A percentile compares a stretch with the other conserved stretches of the same genome.
Evolutionary conservation across 2,113 vertebrate species (phyloP).

Genomic region (Pardalotus punctatus): DNA sequence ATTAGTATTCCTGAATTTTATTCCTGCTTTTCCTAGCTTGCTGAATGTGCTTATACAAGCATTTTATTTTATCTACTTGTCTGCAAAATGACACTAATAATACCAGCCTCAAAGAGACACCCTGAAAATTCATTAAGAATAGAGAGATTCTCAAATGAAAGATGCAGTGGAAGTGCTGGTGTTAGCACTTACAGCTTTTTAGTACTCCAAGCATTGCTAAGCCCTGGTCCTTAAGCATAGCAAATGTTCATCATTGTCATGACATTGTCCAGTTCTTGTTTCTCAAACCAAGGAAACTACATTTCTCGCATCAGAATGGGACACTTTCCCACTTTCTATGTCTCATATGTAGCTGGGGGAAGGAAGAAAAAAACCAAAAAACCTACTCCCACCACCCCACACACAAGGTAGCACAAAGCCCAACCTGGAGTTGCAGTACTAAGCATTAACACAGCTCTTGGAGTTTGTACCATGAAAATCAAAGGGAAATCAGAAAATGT

Average conservation of each 20-base stretch:
- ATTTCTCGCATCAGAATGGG: not conserved
- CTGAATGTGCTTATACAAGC: slow-evolving; percentile 29
- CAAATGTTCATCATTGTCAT: slow-evolving; percentile 21
- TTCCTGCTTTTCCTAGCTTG: not conserved
- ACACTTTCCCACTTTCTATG: not conserved
- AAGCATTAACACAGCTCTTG: not conserved
- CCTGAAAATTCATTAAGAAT: slow-evolving; percentile 33
- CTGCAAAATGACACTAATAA: slow-evolving; percentile 51
- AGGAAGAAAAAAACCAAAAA: not conserved
- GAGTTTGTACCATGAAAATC: not conserved
- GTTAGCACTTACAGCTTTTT: slow-evolving; percentile 17
- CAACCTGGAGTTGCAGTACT: not conserved
- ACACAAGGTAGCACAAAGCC: not conserved
- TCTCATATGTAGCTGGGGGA: not conserved
- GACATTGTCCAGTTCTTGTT: not conserved
- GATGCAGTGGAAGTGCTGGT: not conserved
- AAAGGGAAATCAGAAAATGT: not conserved
- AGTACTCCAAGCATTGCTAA: not conserved
- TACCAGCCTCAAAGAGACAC: not conserved
- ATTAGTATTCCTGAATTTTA: slow-evolving; percentile 20
- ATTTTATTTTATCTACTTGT: slow-evolving; percentile 39
- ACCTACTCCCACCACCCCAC: too few species aligned
- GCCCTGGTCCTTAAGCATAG: not conserved
- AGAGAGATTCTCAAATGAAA: not conserved
- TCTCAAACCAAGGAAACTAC: not conserved